phyloP scores from a whole-genome alignment of 1,140 invertebrate species.

The Aphis craccivora region DNA sequence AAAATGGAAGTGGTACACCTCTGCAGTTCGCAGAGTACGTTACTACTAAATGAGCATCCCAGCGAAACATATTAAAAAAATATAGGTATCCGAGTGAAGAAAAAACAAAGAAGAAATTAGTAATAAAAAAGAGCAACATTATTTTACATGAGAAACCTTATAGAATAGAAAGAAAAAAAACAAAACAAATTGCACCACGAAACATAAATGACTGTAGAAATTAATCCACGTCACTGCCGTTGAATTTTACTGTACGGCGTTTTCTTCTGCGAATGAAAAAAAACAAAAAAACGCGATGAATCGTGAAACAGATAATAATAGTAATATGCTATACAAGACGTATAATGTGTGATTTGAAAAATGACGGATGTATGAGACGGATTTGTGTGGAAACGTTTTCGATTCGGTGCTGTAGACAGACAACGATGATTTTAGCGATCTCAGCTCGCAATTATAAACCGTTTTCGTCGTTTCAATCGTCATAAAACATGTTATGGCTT shows the following conservation, averaged over 20 bases:
- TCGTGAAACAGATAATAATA: conserved; percentile 31
- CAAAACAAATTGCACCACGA: neutral
- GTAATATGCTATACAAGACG: neutral
- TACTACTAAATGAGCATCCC: conserved; percentile 47
- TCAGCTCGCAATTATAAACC: neutral
- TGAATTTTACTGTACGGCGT: conserved; percentile 16
- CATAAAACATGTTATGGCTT: neutral
- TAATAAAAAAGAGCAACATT: conserved; percentile 24
- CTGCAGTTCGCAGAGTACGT: conserved; percentile 22
- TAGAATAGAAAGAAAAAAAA: conserved; percentile 5
- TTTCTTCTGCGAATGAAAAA: conserved; percentile 24
- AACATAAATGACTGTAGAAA: conserved; percentile 40
- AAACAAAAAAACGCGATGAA: conserved; percentile 20
- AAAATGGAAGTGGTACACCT: conserved; percentile 41
- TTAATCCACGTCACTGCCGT: conserved; percentile 48
- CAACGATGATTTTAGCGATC: neutral
- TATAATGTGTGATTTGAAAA: conserved; percentile 19
- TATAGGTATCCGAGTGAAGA: neutral
- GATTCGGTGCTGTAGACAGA: neutral
- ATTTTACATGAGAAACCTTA: conserved; percentile 39
- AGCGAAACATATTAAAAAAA: conserved; percentile 43
- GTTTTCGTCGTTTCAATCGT: neutral
- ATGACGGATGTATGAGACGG: neutral
- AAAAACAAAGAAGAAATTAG: conserved; percentile 48
- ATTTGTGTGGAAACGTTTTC: neutral